Evolutionary conservation across 2,888 invertebrate species (phyloP).

Genomic region (Folsomia manolachei): DNA sequence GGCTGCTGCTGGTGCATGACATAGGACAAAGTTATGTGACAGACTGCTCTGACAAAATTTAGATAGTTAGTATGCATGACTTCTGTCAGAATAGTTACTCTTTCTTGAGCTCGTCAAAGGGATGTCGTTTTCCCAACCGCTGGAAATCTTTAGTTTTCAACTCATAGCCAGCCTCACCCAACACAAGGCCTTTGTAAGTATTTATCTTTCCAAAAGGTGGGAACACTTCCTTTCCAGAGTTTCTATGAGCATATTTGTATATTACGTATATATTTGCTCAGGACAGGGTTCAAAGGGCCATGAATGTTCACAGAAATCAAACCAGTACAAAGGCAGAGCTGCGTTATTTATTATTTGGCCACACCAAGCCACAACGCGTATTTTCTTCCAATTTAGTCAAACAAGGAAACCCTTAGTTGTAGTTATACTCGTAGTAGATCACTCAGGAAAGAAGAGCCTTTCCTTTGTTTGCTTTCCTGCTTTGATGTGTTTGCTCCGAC

Average conservation of each 20-base stretch:
- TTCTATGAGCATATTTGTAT: no score
- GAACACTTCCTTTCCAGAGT: background rate
- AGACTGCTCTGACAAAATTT: conserved; percentile 15
- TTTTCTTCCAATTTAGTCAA: background rate
- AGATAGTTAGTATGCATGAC: conserved; percentile 26
- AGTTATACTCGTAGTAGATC: no score
- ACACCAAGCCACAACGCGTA: background rate
- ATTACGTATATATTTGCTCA: background rate
- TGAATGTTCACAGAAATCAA: background rate
- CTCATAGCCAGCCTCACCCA: background rate
- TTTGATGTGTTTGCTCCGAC: no score
- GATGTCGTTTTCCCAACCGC: background rate
- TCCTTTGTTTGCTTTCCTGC: no score
- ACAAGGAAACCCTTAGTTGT: background rate
- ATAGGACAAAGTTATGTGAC: conserved; percentile 14
- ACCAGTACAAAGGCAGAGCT: background rate
- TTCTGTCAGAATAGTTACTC: conserved; percentile 20
- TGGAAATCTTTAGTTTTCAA: background rate
- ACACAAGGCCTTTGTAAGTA: no score
- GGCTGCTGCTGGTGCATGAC: no score
- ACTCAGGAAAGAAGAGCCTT: no score
- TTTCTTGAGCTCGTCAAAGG: conserved; percentile 10
- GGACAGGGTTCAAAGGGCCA: background rate
- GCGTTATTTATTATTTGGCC: background rate
- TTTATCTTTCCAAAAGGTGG: background rate